Conservation (phyloP, 2,888 invertebrate genomes). For the Epistrophe grossulariae region DNA sequence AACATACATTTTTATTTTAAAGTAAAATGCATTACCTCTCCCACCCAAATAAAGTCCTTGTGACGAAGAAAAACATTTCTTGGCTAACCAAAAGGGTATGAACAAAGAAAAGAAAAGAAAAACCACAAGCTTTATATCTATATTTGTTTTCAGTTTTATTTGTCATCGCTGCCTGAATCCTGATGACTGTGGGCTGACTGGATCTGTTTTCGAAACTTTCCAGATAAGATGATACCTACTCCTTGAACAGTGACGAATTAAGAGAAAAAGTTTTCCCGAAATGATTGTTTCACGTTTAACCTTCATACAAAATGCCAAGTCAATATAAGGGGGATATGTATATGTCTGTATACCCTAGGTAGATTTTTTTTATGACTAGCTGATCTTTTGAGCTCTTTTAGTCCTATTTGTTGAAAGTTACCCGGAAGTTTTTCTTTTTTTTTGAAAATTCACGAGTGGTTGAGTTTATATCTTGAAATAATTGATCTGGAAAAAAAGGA, state of each 20-base stretch:
- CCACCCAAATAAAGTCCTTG: neutral
- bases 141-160: conserved; percentile 31
- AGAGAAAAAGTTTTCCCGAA: conserved; percentile 17
- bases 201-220: conserved; percentile 21
- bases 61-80: neutral
- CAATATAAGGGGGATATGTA: conserved; percentile 5
- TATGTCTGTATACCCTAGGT: neutral
- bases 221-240: conserved; percentile 30
- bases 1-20: neutral
- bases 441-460: neutral
- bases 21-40: neutral
- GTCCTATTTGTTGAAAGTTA: conserved; percentile 28
- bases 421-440: neutral
- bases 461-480: conserved; percentile 1
- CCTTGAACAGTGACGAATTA: conserved; percentile 22
- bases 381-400: conserved; percentile 39
- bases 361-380: conserved; percentile 28
- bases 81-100: neutral
- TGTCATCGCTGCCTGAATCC: conserved; percentile 18
- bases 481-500: conserved; percentile 19
- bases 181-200: neutral
- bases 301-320: conserved; percentile 10
- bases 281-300: conserved; percentile 37
- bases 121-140: neutral
- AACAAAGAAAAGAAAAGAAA: neutral